These are phyloP conservation scores for Phoenicopterus ruber DNA, from an alignment of 2,113 vertebrate species.

Conservation along the genomic window DNA sequence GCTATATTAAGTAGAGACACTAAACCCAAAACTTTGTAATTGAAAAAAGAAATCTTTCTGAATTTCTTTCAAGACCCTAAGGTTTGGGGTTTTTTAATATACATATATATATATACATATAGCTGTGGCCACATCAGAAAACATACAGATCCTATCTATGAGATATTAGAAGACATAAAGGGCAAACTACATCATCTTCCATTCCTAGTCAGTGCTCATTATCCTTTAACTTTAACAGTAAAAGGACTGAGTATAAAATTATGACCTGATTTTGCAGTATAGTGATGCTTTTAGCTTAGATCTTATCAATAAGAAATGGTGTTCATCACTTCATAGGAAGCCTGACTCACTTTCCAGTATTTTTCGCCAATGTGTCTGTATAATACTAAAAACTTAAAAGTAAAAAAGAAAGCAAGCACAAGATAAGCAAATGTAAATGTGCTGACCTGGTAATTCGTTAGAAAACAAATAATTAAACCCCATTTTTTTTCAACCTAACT, in stretches of 20 bases:
- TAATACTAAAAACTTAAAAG: not conserved
- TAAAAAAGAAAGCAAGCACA: not conserved
- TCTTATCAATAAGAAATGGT: not conserved
- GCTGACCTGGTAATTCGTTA: not conserved
- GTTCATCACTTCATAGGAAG: not conserved
- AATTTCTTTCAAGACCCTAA: not conserved
- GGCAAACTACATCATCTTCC: not conserved
- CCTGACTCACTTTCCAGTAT: not conserved
- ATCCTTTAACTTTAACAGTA: not conserved
- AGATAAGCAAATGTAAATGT: not conserved
- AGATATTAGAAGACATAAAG: not conserved
- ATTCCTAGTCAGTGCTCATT: not conserved
- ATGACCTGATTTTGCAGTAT: not conserved
- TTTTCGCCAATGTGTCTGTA: not conserved
- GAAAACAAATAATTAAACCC: not conserved
- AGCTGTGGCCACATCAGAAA: not conserved
- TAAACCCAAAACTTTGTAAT: not conserved
- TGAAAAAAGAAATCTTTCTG: not conserved
- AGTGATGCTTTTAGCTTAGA: not conserved
- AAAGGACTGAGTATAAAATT: not conserved
- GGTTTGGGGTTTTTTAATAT: no score
- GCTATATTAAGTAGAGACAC: not conserved
- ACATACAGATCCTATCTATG: not conserved
- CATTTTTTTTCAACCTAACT: not conserved
- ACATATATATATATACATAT: not conserved